phyloP scores from a whole-genome alignment of 1,140 invertebrate species.

The Drosophila jambulina region DNA sequence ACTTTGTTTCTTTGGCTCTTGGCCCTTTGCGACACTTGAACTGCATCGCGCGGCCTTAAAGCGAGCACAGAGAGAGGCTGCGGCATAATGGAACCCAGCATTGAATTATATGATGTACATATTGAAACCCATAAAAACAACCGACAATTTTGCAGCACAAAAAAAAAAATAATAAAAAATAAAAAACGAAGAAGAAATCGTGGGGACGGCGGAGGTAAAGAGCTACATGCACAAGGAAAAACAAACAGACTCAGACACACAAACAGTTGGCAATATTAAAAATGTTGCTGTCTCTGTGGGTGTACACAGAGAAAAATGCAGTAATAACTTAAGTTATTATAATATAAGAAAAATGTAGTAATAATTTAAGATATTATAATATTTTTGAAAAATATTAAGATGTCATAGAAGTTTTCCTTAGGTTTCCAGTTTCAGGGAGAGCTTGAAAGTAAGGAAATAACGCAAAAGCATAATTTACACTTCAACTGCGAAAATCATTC shows the following conservation, averaged over 20 bases:
- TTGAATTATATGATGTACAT: constrained; percentile 53
- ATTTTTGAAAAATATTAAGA: neutral
- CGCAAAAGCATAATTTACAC: neutral
- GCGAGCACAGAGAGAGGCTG: constrained; percentile 1
- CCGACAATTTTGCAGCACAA: constrained; percentile 22
- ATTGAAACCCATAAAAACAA: constrained; percentile 45
- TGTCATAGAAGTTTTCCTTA: no score
- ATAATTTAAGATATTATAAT: neutral
- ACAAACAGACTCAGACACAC: constrained; percentile 26
- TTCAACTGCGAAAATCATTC: neutral
- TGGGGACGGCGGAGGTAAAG: neutral
- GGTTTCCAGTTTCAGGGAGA: no score
- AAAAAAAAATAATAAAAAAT: neutral
- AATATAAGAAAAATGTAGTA: constrained; percentile 7
- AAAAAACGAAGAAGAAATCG: constrained; percentile 9
- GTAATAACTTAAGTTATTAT: neutral
- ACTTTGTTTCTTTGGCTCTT: constrained; percentile 27
- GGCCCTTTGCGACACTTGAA: constrained; percentile 43
- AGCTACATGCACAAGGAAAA: constrained; percentile 26
- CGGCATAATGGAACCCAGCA: constrained; percentile 34
- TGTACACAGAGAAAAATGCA: constrained; percentile 17
- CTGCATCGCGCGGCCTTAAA: constrained; percentile 28
- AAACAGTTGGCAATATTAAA: constrained; percentile 49
- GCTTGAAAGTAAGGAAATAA: neutral
- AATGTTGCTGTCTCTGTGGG: constrained; percentile 12